Base-by-base conservation (phyloP, 2,888 invertebrate species). In the Megamerina dolium region DNA sequence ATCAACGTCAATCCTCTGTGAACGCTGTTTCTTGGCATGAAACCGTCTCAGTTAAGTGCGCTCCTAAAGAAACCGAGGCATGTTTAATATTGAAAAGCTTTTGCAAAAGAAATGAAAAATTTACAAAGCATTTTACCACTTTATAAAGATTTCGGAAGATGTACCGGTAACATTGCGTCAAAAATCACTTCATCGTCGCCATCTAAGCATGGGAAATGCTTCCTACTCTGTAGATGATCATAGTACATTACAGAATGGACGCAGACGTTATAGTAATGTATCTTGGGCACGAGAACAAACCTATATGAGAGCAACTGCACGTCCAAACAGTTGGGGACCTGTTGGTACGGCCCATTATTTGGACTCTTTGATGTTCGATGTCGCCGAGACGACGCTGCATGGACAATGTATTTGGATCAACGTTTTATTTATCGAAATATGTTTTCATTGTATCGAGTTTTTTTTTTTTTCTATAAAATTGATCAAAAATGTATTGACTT, bases 321-420 rank as follows among this genome's bases (percentile, higher is more conserved):
- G 72, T 16, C 66, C 70, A 5, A 63, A 64, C 37, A 72, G 72
- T 51, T 72, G 72, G 72, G 72, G 70, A 44, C 72, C 70, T 13
- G 59, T 67, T 23, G 68, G 68, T 59, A 69, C 64, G 56, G 59
- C 55, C 45, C 61, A 56, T 51, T 63, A 62, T 52, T 77, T 86
- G 51, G 83, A 85, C 56, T 88, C 89, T 46, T 75, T 87, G 64
- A 77, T 85, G 64, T 84, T 86, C 52, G 81, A 82, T 62, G 82
- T 85, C 53, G 85, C 87, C 61, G 84, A 83, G 55, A 79, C 80
- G 43, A 75, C 77, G 61, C 90, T 90, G 57, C 91, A 92, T 77
- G 91, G 91, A 70, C 89, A 88, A 78, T 92, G 92, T 92, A 62
- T 43, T 50, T 44, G 41, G 39, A 23, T 10, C 16, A 38, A 29